These are phyloP conservation scores for Platorchestia sp. DNA, from an alignment of 1,140 invertebrate genomes.

Conservation along the genomic window DNA sequence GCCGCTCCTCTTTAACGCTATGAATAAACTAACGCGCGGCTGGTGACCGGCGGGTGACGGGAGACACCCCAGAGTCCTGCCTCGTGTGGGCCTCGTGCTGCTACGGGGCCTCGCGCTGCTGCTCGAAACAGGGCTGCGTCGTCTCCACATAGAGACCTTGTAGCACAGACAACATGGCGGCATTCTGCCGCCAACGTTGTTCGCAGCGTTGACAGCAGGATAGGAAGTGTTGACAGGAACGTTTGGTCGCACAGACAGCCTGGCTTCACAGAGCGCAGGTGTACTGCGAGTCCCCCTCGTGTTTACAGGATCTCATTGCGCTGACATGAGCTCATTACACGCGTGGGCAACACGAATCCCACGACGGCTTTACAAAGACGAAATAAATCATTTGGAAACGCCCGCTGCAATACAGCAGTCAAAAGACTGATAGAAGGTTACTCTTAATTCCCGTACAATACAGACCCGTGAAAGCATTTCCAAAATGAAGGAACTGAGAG, in stretches of 20 bases:
- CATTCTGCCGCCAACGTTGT: no score
- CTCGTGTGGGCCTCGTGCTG: not conserved
- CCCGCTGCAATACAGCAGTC: not conserved
- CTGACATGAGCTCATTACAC: not conserved
- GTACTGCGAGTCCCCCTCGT: not conserved
- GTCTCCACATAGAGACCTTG: no score
- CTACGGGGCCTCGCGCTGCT: not conserved
- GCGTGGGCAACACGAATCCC: no score
- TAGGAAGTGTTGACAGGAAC: no score
- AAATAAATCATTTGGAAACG: no score
- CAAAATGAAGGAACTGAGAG: not conserved
- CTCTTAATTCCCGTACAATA: not conserved
- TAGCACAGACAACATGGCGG: no score
- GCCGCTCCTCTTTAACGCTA: slow-evolving; percentile 47
- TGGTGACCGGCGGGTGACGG: not conserved
- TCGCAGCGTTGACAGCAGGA: no score
- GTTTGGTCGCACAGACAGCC: no score
- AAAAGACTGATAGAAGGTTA: not conserved
- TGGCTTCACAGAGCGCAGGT: no score
- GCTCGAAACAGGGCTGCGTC: no score
- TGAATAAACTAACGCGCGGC: slow-evolving; percentile 35
- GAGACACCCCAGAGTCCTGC: not conserved
- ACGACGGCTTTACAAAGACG: no score
- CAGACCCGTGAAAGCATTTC: not conserved
- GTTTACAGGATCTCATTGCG: not conserved